Conservation (phyloP, 2,888 invertebrate species). For the Xestia rhomboidea region DNA sequence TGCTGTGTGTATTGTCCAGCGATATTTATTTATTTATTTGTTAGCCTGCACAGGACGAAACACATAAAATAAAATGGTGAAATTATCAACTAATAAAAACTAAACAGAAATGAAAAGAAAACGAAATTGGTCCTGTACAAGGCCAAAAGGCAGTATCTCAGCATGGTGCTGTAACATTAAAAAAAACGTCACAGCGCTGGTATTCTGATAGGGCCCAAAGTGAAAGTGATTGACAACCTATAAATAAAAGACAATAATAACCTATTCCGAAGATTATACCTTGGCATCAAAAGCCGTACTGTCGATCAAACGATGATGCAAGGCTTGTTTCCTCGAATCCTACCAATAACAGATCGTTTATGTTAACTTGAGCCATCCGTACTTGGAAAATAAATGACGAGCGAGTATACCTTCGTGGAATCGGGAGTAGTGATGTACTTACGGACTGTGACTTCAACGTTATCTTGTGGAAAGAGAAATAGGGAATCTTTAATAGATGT, state of each 20-base stretch:
- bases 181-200: no score
- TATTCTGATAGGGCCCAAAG: no score
- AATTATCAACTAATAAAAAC: no score
- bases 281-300: not conserved
- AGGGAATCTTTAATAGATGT: not conserved
- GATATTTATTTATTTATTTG: no score
- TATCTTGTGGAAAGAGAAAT: not conserved
- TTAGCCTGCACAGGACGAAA: no score
- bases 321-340: conserved; percentile 18
- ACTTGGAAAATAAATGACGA: conserved; percentile 27
- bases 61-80: no score
- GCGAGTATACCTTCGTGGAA: conserved; percentile 1
- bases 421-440: conserved; percentile 26
- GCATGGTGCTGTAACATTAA: no score
- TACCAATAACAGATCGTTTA: not conserved
- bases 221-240: no score
- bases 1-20: no score
- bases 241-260: not conserved
- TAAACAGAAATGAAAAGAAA: no score
- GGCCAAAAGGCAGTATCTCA: no score
- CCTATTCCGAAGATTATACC: conserved; percentile 18
- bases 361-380: conserved; percentile 1
- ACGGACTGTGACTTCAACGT: not conserved
- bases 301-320: not conserved
- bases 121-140: no score